Evolutionary conservation across 1,140 invertebrate species (phyloP).

Genomic region (Hesperophylax magnus): DNA sequence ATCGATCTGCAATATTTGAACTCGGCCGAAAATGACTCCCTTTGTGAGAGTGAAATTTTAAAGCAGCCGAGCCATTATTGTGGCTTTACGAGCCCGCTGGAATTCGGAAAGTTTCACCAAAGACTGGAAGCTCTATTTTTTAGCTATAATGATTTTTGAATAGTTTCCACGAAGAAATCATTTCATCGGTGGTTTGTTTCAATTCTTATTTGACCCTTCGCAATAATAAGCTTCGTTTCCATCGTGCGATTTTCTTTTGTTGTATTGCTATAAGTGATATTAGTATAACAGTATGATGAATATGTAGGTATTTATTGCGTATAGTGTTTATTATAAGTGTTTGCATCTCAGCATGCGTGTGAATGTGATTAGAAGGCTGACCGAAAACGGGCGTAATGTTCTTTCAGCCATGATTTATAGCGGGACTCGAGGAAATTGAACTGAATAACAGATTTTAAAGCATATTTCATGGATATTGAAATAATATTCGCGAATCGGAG

Average conservation of each 20-base stretch:
- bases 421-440: not conserved
- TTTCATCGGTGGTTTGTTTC: not conserved
- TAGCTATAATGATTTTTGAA: not conserved
- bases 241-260: too few species aligned
- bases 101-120: too few species aligned
- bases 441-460: not conserved
- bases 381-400: not conserved
- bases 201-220: too few species aligned
- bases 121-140: not conserved
- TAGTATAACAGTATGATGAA: not conserved
- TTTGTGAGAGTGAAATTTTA: too few species aligned
- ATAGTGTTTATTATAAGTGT: too few species aligned
- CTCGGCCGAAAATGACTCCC: not conserved
- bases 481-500: not conserved
- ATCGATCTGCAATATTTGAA: not conserved
- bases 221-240: too few species aligned
- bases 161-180: not conserved
- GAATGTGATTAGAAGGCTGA: not conserved
- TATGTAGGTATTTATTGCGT: not conserved
- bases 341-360: too few species aligned
- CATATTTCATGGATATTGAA: slow-evolving; percentile 4
- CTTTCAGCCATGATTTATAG: slow-evolving; percentile 20
- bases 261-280: not conserved
- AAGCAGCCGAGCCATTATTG: too few species aligned
- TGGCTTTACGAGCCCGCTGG: too few species aligned